A percentile compares a stretch with the other conserved stretches of the same genome.
These are phyloP conservation scores for Trachythela sp. DNA, from an alignment of 64 coral and sea anemone species.

Conservation along the genomic window DNA sequence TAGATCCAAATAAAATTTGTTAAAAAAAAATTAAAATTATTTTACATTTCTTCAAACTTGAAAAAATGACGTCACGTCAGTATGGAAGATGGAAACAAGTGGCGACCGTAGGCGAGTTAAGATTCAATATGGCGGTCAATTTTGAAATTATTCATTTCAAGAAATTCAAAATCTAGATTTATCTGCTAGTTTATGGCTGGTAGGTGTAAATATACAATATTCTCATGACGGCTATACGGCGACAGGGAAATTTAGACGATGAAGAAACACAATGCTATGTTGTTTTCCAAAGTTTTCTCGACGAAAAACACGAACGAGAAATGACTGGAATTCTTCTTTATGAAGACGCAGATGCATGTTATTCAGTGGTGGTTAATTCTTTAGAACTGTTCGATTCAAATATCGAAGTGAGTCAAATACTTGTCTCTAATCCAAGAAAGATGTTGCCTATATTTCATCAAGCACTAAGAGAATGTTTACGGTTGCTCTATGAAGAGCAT, in stretches of 20 bases:
- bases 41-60: too few relatives aligned
- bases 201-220: too few relatives aligned
- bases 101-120: too few relatives aligned
- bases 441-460: constrained; percentile 80
- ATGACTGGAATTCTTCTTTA: constrained; percentile 59
- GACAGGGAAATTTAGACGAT: not conserved
- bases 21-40: too few relatives aligned
- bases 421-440: constrained; percentile 69
- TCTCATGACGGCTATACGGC: not conserved
- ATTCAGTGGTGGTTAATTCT: constrained; percentile 76
- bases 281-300: constrained; percentile 73
- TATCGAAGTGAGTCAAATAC: constrained; percentile 64
- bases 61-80: too few relatives aligned
- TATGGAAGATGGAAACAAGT: too few relatives aligned
- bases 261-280: constrained; percentile 32
- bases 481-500: not conserved
- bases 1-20: too few relatives aligned
- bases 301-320: constrained; percentile 65
- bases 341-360: constrained; percentile 61
- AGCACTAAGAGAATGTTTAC: constrained; percentile 46
- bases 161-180: too few relatives aligned
- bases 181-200: too few relatives aligned
- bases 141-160: too few relatives aligned
- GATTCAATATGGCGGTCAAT: too few relatives aligned
- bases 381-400: constrained; percentile 88